Conservation (phyloP, 2,113 vertebrate genomes). For the Labeo rohita region DNA sequence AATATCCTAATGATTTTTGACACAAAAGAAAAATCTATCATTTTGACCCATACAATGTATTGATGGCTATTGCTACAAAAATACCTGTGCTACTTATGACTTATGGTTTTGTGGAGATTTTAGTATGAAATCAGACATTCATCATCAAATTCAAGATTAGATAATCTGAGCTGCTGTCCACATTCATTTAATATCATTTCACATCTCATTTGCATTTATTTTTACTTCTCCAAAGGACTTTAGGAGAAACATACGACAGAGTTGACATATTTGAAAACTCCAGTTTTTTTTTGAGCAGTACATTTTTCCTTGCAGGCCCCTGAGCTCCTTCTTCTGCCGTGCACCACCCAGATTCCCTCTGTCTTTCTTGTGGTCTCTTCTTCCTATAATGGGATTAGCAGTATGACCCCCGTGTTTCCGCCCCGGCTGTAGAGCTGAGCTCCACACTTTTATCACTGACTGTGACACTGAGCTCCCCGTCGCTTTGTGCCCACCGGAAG, state of each 20-base stretch:
- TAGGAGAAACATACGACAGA: neutral
- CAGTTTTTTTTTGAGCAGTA: neutral
- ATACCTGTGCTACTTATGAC: too few species aligned
- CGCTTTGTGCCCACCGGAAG: constrained; percentile 83
- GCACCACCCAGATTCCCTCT: neutral
- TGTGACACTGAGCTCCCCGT: constrained; percentile 81
- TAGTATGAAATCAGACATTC: neutral
- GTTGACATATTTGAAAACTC: neutral
- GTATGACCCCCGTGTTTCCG: constrained; percentile 83
- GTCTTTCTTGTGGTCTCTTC: constrained; percentile 66
- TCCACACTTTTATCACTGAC: constrained; percentile 86
- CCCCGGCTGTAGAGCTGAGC: constrained; percentile 81
- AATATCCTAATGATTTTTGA: too few species aligned
- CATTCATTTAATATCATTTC: neutral
- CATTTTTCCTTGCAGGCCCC: neutral
- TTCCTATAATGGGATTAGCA: constrained; percentile 90
- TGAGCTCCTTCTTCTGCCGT: neutral
- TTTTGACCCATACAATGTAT: too few species aligned
- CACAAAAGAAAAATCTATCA: too few species aligned
- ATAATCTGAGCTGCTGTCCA: neutral
- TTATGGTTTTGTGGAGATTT: too few species aligned
- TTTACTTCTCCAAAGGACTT: neutral
- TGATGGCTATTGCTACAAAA: too few species aligned
- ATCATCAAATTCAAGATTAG: neutral
- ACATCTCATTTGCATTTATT: neutral